A percentile compares a stretch with the other conserved stretches of the same genome.
Evolutionary conservation across 2,113 vertebrate genomes (phyloP).

Genomic region (Python bivittatus): DNA sequence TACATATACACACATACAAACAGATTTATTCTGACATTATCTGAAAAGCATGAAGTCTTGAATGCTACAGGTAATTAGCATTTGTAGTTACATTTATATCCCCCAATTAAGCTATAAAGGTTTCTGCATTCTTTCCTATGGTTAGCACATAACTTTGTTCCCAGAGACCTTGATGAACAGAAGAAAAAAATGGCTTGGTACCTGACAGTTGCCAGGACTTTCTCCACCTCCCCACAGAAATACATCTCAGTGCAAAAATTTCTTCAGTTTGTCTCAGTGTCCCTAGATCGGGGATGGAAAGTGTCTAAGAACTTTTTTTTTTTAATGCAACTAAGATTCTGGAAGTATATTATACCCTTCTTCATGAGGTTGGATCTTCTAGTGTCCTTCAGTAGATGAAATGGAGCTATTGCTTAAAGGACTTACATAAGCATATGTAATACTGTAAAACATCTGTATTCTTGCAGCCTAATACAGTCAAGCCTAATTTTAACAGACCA

Average conservation of each 20-base stretch:
- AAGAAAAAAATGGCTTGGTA: neutral
- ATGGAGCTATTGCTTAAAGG: neutral
- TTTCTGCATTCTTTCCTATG: neutral
- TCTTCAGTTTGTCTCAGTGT: neutral
- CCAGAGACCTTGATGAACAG: neutral
- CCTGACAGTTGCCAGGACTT: neutral
- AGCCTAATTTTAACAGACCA: neutral
- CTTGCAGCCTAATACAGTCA: neutral
- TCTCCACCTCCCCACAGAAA: neutral
- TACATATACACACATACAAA: neutral
- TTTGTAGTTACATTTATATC: neutral
- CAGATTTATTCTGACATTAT: neutral
- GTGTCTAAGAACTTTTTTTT: neutral
- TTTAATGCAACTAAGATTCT: neutral
- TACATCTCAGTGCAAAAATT: neutral
- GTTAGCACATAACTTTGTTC: neutral
- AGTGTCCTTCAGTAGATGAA: neutral
- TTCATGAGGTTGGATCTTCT: neutral
- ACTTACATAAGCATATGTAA: neutral
- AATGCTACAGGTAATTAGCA: neutral
- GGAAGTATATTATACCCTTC: neutral
- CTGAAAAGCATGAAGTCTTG: neutral
- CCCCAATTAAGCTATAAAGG: neutral
- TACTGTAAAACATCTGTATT: neutral
- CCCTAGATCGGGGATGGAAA: neutral